Conservation (phyloP, 2,113 vertebrate species). For the Phainopepla nitens region DNA sequence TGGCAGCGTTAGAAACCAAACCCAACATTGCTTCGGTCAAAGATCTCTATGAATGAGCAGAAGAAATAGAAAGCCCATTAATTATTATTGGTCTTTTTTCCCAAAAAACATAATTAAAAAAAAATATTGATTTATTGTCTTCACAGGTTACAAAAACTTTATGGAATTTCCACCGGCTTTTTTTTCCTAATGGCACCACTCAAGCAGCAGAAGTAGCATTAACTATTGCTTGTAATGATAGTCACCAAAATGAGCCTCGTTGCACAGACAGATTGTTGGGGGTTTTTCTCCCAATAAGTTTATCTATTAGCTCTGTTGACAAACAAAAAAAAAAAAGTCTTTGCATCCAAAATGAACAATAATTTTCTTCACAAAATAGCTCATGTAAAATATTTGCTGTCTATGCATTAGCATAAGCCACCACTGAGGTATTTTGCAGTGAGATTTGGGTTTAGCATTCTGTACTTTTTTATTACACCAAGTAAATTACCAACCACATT, state of each 20-base stretch:
- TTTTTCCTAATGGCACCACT: neutral
- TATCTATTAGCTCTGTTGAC: neutral
- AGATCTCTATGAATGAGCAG: neutral
- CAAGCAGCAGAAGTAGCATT: neutral
- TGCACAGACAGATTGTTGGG: neutral
- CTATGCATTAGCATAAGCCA: neutral
- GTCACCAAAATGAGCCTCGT: neutral
- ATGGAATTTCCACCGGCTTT: neutral
- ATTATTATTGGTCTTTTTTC: neutral
- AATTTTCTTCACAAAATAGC: neutral
- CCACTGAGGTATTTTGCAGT: neutral
- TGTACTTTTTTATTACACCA: slow-evolving; percentile 37
- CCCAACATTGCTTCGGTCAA: neutral
- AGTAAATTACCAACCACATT: slow-evolving; percentile 56
- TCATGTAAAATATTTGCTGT: neutral
- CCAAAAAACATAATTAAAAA: neutral
- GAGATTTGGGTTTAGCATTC: slow-evolving; percentile 22
- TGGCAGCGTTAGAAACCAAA: neutral
- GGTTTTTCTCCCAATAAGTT: neutral
- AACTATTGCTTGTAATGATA: neutral
- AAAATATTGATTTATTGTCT: neutral
- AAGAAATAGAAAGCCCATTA: neutral
- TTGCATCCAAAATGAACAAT: neutral
- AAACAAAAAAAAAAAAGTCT: neutral
- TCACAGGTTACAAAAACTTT: neutral